phyloP scores from a whole-genome alignment of 1,140 invertebrate species.

The Pogonus chalceus region DNA sequence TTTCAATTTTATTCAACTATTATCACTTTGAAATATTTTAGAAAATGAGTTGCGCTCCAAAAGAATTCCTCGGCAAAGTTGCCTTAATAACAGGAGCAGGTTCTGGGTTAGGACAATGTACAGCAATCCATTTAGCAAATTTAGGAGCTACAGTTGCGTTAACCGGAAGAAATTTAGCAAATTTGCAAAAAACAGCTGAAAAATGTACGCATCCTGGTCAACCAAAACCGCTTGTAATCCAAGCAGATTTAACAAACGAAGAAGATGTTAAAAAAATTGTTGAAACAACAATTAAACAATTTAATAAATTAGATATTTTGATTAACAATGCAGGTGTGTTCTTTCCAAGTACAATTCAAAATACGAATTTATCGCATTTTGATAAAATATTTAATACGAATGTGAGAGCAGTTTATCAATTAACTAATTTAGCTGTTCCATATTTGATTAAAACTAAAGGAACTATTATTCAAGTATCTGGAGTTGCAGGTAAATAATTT shows the following conservation, averaged over 20 bases:
- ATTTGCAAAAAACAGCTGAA: slow-evolving; percentile 43
- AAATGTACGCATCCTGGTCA: slow-evolving; percentile 41
- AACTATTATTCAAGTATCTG: slow-evolving; percentile 71
- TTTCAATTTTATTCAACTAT: too few species aligned
- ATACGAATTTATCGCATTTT: slow-evolving; percentile 58
- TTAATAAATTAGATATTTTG: slow-evolving; percentile 53
- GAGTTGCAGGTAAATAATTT: too few species aligned
- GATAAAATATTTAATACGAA: slow-evolving; percentile 65
- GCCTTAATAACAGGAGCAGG: slow-evolving; percentile 59
- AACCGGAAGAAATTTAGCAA: slow-evolving; percentile 54
- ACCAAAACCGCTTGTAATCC: slow-evolving; percentile 32
- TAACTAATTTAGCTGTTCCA: slow-evolving; percentile 66
- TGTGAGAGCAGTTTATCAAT: slow-evolving; percentile 59
- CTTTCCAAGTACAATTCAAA: slow-evolving; percentile 62
- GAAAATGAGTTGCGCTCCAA: too few species aligned
- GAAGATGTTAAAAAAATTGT: slow-evolving; percentile 49
- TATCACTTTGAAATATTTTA: too few species aligned
- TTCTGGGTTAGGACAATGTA: slow-evolving; percentile 66
- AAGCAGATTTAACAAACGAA: slow-evolving; percentile 53
- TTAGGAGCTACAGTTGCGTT: slow-evolving; percentile 50
- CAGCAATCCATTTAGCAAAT: slow-evolving; percentile 56
- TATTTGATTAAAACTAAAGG: slow-evolving; percentile 61
- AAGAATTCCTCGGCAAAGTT: slow-evolving; percentile 49
- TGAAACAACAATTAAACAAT: slow-evolving; percentile 48
- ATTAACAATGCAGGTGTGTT: slow-evolving; percentile 74